Percentiles rank a stretch among this genome's conserved stretches.
phyloP scores from a whole-genome alignment of 2,113 vertebrate species.

The western clawed frog (Xenopus tropicalis) region DNA sequence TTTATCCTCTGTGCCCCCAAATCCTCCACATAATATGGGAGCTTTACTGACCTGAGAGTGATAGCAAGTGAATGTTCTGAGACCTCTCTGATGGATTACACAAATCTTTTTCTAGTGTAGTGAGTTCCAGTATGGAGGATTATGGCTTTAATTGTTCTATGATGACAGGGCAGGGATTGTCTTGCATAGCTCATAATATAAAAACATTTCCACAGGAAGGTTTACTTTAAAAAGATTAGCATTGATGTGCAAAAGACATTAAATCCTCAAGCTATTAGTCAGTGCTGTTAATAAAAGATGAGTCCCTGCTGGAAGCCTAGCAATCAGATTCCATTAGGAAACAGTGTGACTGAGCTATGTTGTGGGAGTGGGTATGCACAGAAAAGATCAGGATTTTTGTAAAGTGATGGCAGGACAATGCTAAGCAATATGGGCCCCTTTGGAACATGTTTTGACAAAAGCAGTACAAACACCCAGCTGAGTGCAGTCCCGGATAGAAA shows the following conservation, averaged over 20 bases:
- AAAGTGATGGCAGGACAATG: slow-evolving; percentile 51
- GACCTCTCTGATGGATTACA: too few species aligned
- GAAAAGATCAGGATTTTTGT: slow-evolving; percentile 51
- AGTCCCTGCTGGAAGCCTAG: slow-evolving; percentile 59
- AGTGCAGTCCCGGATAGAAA: slow-evolving; percentile 2
- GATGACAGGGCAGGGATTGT: slow-evolving; percentile 8
- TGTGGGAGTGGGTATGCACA: slow-evolving; percentile 43
- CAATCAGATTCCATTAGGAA: slow-evolving; percentile 8
- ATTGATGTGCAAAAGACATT: slow-evolving; percentile 26
- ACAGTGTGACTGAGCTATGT: not conserved
- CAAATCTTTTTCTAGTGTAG: too few species aligned
- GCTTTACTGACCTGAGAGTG: too few species aligned
- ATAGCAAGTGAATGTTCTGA: too few species aligned
- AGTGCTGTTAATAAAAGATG: slow-evolving; percentile 63
- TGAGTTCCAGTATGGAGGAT: too few species aligned
- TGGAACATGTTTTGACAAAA: slow-evolving; percentile 16
- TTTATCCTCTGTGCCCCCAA: too few species aligned
- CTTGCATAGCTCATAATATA: slow-evolving; percentile 4
- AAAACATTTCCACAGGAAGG: slow-evolving; percentile 23
- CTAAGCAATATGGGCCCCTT: slow-evolving; percentile 47
- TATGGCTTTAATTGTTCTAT: slow-evolving; percentile 28
- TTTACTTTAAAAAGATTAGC: slow-evolving; percentile 35
- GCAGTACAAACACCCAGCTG: not conserved
- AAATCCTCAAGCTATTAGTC: slow-evolving; percentile 57
- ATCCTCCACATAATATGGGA: too few species aligned